Evolutionary conservation across 1,140 invertebrate species (phyloP).

Genomic region (Popillia japonica): DNA sequence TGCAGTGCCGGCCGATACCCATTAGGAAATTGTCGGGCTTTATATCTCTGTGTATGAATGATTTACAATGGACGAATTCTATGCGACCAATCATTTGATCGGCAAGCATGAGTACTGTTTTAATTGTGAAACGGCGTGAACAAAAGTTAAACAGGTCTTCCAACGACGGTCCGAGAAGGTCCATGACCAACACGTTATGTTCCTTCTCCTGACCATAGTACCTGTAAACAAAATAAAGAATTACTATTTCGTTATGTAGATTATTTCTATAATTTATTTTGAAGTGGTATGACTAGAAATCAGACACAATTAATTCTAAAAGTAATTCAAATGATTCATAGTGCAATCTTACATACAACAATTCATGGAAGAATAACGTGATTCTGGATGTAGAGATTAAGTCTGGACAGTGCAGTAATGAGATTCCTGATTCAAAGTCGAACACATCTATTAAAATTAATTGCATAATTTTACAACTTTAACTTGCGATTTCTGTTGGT

Average conservation of each 20-base stretch:
- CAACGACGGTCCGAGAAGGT: constrained; percentile 87
- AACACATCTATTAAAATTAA: no score
- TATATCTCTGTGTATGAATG: constrained; percentile 91
- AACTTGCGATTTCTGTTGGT: no score
- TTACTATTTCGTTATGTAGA: neutral
- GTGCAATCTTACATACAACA: no score
- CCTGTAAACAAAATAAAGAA: constrained; percentile 52
- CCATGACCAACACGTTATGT: constrained; percentile 93
- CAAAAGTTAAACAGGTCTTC: constrained; percentile 96
- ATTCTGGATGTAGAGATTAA: no score
- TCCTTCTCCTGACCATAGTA: constrained; percentile 82
- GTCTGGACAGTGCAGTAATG: no score
- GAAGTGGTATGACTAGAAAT: neutral
- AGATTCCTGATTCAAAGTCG: no score
- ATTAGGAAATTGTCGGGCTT: constrained; percentile 97
- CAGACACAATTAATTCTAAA: neutral
- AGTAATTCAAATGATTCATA: neutral
- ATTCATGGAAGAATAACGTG: no score
- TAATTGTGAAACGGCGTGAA: constrained; percentile 88
- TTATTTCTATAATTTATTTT: neutral
- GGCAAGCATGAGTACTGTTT: constrained; percentile 93
- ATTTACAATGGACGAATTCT: constrained; percentile 89
- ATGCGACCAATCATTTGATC: constrained; percentile 88
- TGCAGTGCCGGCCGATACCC: constrained; percentile 91
- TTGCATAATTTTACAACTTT: no score